These are phyloP conservation scores for Leucopternis melanops DNA, from an alignment of 2,113 vertebrate genomes.

Conservation along the genomic window DNA sequence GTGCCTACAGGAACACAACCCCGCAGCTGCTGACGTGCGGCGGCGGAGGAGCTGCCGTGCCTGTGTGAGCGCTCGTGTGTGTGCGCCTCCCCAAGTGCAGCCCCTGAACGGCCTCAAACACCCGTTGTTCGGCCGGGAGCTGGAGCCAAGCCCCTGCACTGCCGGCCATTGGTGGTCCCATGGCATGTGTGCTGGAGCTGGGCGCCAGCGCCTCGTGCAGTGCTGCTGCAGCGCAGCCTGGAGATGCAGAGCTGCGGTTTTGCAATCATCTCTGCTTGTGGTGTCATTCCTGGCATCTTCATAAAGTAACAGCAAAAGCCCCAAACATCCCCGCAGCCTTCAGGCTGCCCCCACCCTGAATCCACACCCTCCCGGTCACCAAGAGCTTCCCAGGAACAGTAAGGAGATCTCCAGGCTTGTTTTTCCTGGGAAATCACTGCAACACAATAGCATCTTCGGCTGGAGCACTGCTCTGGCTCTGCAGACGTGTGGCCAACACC, in stretches of 20 bases:
- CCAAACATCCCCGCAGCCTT: background rate
- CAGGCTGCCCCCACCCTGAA: rapidly evolving
- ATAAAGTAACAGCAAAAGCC: background rate
- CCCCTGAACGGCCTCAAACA: rapidly evolving
- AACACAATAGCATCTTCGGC: slow-evolving; percentile 14
- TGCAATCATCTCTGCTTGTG: background rate
- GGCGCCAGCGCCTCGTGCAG: rapidly evolving
- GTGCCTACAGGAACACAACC: background rate
- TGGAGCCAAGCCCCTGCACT: rapidly evolving
- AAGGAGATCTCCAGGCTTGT: background rate
- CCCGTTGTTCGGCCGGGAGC: background rate
- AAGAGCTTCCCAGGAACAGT: background rate
- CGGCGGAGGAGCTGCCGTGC: background rate
- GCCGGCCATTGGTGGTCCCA: rapidly evolving
- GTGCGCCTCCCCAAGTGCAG: background rate
- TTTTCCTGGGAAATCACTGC: slow-evolving; percentile 9
- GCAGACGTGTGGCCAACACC: background rate
- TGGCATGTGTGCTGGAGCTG: background rate
- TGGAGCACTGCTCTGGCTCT: background rate
- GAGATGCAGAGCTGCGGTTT: background rate
- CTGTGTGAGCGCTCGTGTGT: background rate
- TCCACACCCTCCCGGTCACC: background rate
- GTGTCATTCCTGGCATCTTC: background rate
- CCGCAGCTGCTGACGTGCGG: background rate
- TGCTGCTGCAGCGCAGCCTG: background rate